phyloP scores from a whole-genome alignment of 1,140 invertebrate genomes.

The Tribolium castaneum region DNA sequence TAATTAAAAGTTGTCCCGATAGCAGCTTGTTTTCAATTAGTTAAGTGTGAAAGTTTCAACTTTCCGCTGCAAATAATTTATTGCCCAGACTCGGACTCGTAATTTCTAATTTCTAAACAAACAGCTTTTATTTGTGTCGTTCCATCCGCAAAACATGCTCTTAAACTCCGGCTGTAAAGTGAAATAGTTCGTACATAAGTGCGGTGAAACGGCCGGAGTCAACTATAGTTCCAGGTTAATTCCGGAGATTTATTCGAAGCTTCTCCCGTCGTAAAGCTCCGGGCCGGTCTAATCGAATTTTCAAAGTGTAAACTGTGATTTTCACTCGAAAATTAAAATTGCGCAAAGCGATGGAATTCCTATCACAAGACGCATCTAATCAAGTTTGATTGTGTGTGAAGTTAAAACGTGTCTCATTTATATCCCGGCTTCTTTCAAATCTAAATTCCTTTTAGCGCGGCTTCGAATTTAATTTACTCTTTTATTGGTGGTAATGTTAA shows the following conservation, averaged over 20 bases:
- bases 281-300: conserved; percentile 1
- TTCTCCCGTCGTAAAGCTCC: not conserved
- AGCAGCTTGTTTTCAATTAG: not conserved
- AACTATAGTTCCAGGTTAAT: not conserved
- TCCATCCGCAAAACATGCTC: not conserved
- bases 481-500: conserved; percentile 17
- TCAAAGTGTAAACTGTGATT: conserved; percentile 13
- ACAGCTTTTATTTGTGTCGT: conserved; percentile 7
- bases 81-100: not conserved
- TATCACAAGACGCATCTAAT: conserved; percentile 14
- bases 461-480: conserved; percentile 21
- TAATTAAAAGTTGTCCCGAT: not conserved
- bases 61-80: not conserved
- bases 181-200: conserved; percentile 6
- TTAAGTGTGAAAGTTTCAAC: not conserved
- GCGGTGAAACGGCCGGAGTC: not conserved
- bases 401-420: conserved; percentile 15
- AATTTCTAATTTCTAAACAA: conserved; percentile 17
- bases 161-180: conserved; percentile 7
- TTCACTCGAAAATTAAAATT: conserved; percentile 1
- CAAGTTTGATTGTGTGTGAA: conserved; percentile 35
- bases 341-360: not conserved
- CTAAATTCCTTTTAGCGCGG: conserved; percentile 1
- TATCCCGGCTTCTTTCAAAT: not conserved
- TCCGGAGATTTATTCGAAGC: conserved; percentile 6